Percentiles rank a stretch among this genome's conserved stretches.
Evolutionary conservation across 2,797 vertebrate species (phyloP).

Genomic region (Enteromius anoplus): DNA sequence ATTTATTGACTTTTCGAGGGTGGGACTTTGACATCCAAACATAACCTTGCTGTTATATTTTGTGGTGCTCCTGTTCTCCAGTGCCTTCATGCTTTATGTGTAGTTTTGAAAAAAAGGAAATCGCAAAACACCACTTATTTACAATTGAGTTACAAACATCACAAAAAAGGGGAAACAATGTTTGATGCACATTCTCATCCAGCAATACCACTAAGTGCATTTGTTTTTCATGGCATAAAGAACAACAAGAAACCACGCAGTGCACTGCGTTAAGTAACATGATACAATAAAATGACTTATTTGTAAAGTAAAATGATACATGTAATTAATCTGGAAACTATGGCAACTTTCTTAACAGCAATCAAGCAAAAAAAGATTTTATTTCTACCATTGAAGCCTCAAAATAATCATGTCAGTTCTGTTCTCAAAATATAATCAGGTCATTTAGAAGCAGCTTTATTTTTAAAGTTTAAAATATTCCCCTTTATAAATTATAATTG

Average conservation of each 20-base stretch:
- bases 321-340: background rate
- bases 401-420: background rate
- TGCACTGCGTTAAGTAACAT: background rate
- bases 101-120: background rate
- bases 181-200: background rate
- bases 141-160: background rate
- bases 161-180: background rate
- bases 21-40: background rate
- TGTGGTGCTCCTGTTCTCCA: background rate
- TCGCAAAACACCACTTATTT: background rate
- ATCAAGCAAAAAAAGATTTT: background rate
- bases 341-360: background rate
- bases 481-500: background rate
- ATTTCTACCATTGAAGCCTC: too few relatives aligned
- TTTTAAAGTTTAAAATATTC: background rate
- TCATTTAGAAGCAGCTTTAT: background rate
- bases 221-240: conserved; percentile 3
- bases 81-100: background rate
- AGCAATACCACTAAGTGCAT: background rate
- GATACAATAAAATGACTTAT: background rate
- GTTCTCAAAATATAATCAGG: background rate
- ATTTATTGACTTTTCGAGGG: background rate
- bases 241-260: background rate
- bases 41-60: background rate
- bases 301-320: too few relatives aligned